A percentile compares a stretch with the other conserved stretches of the same genome.
These are phyloP conservation scores for Drosophila yakuba DNA, from an alignment of 1,140 invertebrate genomes.

Conservation along the genomic window DNA sequence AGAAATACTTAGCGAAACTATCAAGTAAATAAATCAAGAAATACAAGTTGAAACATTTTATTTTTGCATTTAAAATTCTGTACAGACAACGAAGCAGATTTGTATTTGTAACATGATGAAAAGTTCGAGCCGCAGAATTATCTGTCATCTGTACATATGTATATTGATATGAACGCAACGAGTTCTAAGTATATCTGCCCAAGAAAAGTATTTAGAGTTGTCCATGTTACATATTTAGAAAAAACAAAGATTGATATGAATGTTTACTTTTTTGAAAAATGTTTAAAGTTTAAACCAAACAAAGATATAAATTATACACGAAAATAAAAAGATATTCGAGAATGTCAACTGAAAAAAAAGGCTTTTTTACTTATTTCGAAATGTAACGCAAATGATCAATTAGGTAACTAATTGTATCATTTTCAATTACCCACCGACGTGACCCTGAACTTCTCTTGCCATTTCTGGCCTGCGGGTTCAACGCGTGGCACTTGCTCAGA, in stretches of 20 bases:
- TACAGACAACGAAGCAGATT: conserved; percentile 58
- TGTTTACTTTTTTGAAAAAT: conserved; percentile 69
- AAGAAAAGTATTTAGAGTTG: conserved; percentile 53
- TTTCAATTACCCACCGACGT: neutral
- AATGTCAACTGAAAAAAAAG: conserved; percentile 20
- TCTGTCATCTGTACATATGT: conserved; percentile 60
- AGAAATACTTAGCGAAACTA: conserved; percentile 26
- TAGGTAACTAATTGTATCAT: neutral
- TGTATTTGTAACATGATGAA: conserved; percentile 44
- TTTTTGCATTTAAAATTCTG: conserved; percentile 68
- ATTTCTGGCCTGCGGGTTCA: conserved; percentile 37
- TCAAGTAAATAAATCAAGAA: conserved; percentile 28
- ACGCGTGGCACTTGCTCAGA: conserved; percentile 49
- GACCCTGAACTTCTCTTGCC: conserved; percentile 43
- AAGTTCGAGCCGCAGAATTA: conserved; percentile 32
- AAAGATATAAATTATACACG: conserved; percentile 36
- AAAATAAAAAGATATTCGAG: conserved; percentile 21
- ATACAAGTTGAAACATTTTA: conserved; percentile 34
- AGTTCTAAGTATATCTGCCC: conserved; percentile 47
- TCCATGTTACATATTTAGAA: conserved; percentile 62
- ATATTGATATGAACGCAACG: conserved; percentile 37
- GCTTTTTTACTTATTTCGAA: too few relatives aligned
- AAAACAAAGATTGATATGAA: conserved; percentile 60
- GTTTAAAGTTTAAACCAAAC: conserved; percentile 53
- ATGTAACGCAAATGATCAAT: too few relatives aligned